Evolutionary conservation across 2,888 invertebrate species (phyloP), one percentile per base, ranked within the genome.

Genomic region (Plemyria rubiginata): DNA sequence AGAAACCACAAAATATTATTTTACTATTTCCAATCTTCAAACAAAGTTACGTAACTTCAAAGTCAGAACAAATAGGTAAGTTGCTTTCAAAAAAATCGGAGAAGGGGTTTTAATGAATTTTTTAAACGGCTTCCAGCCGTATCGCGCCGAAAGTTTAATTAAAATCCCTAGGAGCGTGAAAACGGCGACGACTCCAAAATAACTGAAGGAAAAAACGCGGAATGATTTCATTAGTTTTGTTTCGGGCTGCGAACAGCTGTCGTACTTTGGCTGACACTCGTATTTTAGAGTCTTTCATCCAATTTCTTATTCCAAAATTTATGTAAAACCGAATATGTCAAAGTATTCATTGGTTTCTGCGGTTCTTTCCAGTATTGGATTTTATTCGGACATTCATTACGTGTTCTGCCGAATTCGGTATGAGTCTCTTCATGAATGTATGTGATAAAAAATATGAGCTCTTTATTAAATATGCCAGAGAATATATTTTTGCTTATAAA

Each of bases 91-190:
- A 72, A 72, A 71, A 77, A 70, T 68, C 70, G 74, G 73, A 76
- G 78, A 82, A 83, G 75, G 66, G 80, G 79, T 77, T 84, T 80
- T 79, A 86, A 86, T 86, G 81, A 85, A 84, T 86, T 87, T 87
- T 86, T 85, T 78, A 84, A 85, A 78, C 74, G 79, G 73, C 74
- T 65, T 72, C 74, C 74, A 75, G 68, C 65, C 70, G 79, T 80
- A 80, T 80, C 77, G 72, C 70, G 72, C 76, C 79, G 78, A 84
- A 85, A 85, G 78, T 87, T 87, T 87, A 87, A 87, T 87, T 87
- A 87, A 87, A 87, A 85, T 68, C 78, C 79, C 80, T 75, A 77
- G 77, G 73, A 77, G 77, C 82, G 80, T 78, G 81, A 81, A 80
- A 85, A 84, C 72, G 76, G 71, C 82, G 81, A 81, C 82, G 77